Evolutionary conservation across 2,888 invertebrate species (phyloP).

Genomic region (Drosophila tripunctata): DNA sequence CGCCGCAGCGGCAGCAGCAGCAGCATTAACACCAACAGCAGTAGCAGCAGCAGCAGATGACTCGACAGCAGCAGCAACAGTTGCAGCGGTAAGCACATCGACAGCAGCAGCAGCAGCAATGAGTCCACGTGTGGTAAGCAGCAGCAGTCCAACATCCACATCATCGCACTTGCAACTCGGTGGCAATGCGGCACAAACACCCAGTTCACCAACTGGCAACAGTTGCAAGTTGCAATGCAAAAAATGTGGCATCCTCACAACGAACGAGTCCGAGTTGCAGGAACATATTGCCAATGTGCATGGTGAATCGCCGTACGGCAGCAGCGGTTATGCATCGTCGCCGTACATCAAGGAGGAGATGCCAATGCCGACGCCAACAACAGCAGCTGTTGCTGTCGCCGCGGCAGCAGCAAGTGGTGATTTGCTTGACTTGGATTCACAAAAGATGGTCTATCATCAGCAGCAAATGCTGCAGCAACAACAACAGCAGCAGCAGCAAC

Average conservation of each 20-base stretch:
- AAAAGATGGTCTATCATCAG: constrained; percentile 89
- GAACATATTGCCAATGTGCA: constrained; percentile 91
- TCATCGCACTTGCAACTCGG: constrained; percentile 73
- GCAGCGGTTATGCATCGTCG: constrained; percentile 79
- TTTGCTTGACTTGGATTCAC: constrained; percentile 94
- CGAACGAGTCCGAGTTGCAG: constrained; percentile 89
- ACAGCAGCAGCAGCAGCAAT: constrained; percentile 76
- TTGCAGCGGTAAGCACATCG: constrained; percentile 49
- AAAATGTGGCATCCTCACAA: constrained; percentile 92
- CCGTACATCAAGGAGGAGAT: constrained; percentile 82
- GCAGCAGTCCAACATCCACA: constrained; percentile 83
- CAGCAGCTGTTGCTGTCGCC: constrained; percentile 55
- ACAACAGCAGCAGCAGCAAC: constrained; percentile 63
- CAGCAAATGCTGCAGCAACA: constrained; percentile 64
- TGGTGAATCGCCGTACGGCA: constrained; percentile 82
- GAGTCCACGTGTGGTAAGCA: constrained; percentile 84
- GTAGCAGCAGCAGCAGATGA: constrained; percentile 28
- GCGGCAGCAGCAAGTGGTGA: constrained; percentile 85
- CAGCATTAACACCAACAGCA: constrained; percentile 69
- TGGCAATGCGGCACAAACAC: constrained; percentile 44
- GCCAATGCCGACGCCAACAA: constrained; percentile 56
- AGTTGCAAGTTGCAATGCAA: constrained; percentile 88
- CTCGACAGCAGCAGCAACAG: constrained; percentile 26
- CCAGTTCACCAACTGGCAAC: constrained; percentile 84
- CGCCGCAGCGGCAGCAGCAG: constrained; percentile 53